Evolutionary conservation across 2,113 vertebrate species (phyloP), one percentile per base, ranked within the genome.

Genomic region (Melanostigma gelatinosum): DNA sequence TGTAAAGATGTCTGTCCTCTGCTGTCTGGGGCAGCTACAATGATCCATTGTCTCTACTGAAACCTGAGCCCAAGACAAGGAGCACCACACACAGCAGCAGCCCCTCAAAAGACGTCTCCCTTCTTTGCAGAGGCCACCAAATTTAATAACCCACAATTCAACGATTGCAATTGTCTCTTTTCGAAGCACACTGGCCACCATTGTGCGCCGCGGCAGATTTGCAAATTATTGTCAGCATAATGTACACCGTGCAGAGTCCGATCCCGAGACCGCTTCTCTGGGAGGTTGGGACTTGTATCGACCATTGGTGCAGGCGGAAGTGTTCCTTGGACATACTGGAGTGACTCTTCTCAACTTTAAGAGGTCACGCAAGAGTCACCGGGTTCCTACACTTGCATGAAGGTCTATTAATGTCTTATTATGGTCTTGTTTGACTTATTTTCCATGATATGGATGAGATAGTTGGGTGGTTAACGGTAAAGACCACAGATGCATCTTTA

Each of bases 31-130:
- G 85, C 92, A 85, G 92, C 95, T 90, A 94, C 93, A 95, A 91
- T 89, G 91, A 44, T 83, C 95, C 95, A 97, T 97, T 97, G 96
- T 97, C 95, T 96, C 94, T 91, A 82, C 85, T 95, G 97, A 97
- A 99, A 98, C 93, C 93, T 95, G 96, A 99, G 93, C 91, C 95
- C 94, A 91, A 95, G 94, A 95, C 95, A 96, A 95, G 66, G 81
- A 95, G 94, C 94, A 94, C 94, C 87, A 96, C 85, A 92, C 90
- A 94, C 92, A 95, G 85, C 92, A 93, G 89, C 86, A 84, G 81
- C 64, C 74, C 82, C 87, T 84, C 81, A 87, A 79, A 92, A 89
- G 87, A 81, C 85, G 10, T 15, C 88, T 85, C 87, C 85, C 87
- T 88, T 92, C 83, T 93, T 91, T 89, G 85, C 88, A 67, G 85